phyloP scores from a whole-genome alignment of 2,797 vertebrate genomes.

The Lithobates sylvaticus region DNA sequence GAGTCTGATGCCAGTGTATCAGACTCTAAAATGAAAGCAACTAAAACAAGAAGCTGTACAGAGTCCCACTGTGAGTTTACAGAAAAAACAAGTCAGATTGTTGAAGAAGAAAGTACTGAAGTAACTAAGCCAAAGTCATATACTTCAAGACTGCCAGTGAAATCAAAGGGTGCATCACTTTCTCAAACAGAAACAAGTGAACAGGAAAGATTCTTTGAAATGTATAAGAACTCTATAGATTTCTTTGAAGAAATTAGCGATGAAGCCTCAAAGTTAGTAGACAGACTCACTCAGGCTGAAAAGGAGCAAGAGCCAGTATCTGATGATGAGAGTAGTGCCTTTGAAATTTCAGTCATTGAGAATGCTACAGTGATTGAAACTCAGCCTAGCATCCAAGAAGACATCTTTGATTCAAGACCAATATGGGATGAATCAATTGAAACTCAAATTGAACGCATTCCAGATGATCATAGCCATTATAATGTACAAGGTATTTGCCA shows the following conservation, averaged over 20 bases:
- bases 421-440: slow-evolving; percentile 98
- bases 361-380: slow-evolving; percentile 88
- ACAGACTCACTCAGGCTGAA: slow-evolving; percentile 91
- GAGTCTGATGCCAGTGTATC: slow-evolving; percentile 87
- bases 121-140: slow-evolving; percentile 84
- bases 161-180: slow-evolving; percentile 82
- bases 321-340: slow-evolving; percentile 92
- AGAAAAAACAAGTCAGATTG: slow-evolving; percentile 73
- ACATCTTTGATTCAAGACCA: slow-evolving; percentile 96
- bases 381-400: slow-evolving; percentile 91
- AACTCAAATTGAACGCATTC: slow-evolving; percentile 99
- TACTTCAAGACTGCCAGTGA: slow-evolving; percentile 89
- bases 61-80: slow-evolving; percentile 80
- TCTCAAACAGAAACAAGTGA: slow-evolving; percentile 74
- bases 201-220: slow-evolving; percentile 82
- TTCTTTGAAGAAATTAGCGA: slow-evolving; percentile 97
- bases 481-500: slow-evolving; percentile 97
- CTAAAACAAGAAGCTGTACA: slow-evolving; percentile 87
- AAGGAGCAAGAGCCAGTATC: slow-evolving; percentile 88
- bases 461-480: slow-evolving; percentile 94
- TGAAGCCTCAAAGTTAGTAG: slow-evolving; percentile 94
- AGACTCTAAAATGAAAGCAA: slow-evolving; percentile 81
- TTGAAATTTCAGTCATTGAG: slow-evolving; percentile 94
- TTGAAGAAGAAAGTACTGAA: slow-evolving; percentile 78
- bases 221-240: slow-evolving; percentile 87